Evolutionary conservation across 2,113 vertebrate species (phyloP), one percentile per base, ranked within the genome.

Genomic region (Orientallactaga bullata): DNA sequence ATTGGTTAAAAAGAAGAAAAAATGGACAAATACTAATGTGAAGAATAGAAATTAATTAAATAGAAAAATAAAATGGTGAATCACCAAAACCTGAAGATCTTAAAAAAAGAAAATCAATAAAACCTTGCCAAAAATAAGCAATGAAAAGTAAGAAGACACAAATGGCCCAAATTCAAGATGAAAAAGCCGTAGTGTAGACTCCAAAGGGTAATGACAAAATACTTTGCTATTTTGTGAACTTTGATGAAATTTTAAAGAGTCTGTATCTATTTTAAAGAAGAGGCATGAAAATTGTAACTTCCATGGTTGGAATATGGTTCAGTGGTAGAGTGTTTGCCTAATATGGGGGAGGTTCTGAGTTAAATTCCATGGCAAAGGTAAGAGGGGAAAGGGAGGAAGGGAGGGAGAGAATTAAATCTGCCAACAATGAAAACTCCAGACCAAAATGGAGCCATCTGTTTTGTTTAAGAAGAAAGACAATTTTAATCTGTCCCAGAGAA

Each of bases 11-110:
- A 47, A 47, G 26, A 24, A 39, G 74, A 83, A 90, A 82, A 60
- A 2, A 24, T 74, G 63, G 32, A 37, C 35, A 78, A 86, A 60
- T 24, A 83, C 74, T 30, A 85, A 88, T 61, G 6, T 35, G 81
- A 81, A 77, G 2, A 81, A 35, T 30, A 80, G 17, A 91, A 42
- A 92, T 80, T 60, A 85, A 95, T 84, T 60, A 85, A 95, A 35
- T 82, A 42, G 61, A 73, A 89, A n/a, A 78, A 6, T 37, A 58
- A 91, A 37, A 85, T 24, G 55, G 5, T 61, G 28, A 7, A 58
- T 76, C 7, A 78, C 66, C 7, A 77, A 69, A 17, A 24, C 24
- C 83, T 61, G 78, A 88, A 88, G 55, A 58, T 51, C 74, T 26
- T 26, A 16, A 73, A 69, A 66, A 65, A 72, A 18, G 16, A 65